Conservation (phyloP, 2,113 vertebrate species). For the Malaclemys terrapin region DNA sequence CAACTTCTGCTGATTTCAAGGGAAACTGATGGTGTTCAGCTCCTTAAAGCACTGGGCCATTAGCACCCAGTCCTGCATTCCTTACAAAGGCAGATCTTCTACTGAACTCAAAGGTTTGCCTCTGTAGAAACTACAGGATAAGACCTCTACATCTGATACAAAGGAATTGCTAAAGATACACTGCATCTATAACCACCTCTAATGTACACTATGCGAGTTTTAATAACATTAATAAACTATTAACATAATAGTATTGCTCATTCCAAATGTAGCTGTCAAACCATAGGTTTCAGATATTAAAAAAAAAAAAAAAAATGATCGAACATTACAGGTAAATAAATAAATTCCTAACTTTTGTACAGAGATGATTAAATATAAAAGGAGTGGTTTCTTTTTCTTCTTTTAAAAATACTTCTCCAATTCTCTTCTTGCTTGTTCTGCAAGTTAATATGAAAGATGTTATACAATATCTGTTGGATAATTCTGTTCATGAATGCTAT, state of each 20-base stretch:
- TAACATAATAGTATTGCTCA: not conserved
- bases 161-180: not conserved
- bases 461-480: constrained; percentile 35
- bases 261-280: not conserved
- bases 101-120: not conserved
- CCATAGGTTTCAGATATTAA: not conserved
- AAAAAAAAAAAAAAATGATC: not conserved
- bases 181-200: not conserved
- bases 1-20: not conserved
- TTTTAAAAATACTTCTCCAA: constrained; percentile 24
- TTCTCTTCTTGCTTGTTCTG: constrained; percentile 13
- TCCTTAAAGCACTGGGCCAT: not conserved
- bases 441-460: not conserved
- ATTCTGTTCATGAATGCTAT: constrained; percentile 30
- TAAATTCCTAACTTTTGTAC: not conserved
- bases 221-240: not conserved
- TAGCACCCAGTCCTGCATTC: not conserved
- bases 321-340: not conserved
- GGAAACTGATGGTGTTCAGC: not conserved
- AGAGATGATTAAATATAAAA: not conserved
- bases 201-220: not conserved
- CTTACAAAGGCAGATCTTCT: not conserved
- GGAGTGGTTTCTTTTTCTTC: not conserved
- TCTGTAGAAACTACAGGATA: not conserved
- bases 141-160: not conserved